Percentiles rank a stretch among this genome's conserved stretches.
phyloP scores from a whole-genome alignment of 1,140 invertebrate genomes.

The Drosophila navojoa region DNA sequence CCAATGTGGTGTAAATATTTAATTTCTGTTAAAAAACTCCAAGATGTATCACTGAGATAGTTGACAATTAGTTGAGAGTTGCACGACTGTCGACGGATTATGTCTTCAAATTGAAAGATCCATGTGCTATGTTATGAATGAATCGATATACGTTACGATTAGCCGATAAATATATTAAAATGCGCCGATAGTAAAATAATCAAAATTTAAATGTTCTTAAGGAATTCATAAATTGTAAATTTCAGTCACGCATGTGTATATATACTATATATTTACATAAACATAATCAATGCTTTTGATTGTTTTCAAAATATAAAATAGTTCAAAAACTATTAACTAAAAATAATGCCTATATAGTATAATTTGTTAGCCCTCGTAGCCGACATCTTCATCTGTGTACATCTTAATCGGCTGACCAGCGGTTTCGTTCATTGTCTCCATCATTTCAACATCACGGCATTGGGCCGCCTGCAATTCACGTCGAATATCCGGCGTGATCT shows the following conservation, averaged over 20 bases:
- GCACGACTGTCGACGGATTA: too few species aligned
- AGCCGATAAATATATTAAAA: background rate
- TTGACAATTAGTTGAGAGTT: too few species aligned
- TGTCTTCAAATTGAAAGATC: too few species aligned
- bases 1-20: background rate
- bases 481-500: conserved; percentile 93
- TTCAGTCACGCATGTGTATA: conserved; percentile 31
- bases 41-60: too few species aligned
- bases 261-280: conserved; percentile 46
- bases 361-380: conserved; percentile 46
- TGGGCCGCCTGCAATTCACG: conserved; percentile 92
- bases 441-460: conserved; percentile 90
- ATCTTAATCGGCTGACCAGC: conserved; percentile 61
- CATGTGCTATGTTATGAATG: too few species aligned
- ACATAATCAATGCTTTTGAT: conserved; percentile 21
- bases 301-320: conserved; percentile 37
- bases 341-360: background rate
- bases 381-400: conserved; percentile 79
- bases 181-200: background rate
- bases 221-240: background rate
- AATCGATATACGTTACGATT: background rate
- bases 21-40: too few species aligned
- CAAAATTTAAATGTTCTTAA: background rate
- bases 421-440: conserved; percentile 69
- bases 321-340: conserved; percentile 30